Percentiles rank a stretch among this genome's conserved stretches.
These are phyloP conservation scores for Craterocephalus amniculus DNA, from an alignment of 2,797 vertebrate species.

Conservation along the genomic window DNA sequence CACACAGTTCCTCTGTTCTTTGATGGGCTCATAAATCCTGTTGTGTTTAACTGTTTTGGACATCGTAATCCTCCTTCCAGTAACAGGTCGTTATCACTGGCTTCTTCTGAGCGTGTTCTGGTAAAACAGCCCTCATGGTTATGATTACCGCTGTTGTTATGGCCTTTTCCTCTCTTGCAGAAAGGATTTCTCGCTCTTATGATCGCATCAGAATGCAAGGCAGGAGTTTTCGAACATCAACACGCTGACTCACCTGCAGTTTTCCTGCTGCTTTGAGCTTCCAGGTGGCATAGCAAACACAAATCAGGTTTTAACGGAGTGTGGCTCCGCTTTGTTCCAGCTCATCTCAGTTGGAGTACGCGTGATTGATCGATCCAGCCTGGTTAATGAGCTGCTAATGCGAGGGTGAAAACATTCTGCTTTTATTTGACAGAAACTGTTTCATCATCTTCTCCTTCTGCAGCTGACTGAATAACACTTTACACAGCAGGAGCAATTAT, in stretches of 20 bases:
- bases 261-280: conserved; percentile 26
- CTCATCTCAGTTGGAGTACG: not conserved
- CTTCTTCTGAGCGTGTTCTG: conserved; percentile 36
- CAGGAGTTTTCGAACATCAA: conserved; percentile 38
- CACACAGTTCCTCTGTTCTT: conserved; percentile 69
- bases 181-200: conserved; percentile 13
- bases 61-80: conserved; percentile 85
- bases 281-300: conserved; percentile 7
- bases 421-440: conserved; percentile 21
- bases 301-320: not conserved
- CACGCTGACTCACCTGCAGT: conserved; percentile 69
- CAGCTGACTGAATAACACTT: conserved; percentile 58
- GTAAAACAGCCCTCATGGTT: conserved; percentile 39
- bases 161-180: not conserved
- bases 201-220: not conserved
- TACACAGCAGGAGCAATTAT: conserved; percentile 33
- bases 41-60: conserved; percentile 84
- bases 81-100: conserved; percentile 76
- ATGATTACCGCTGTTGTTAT: conserved; percentile 34
- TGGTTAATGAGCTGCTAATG: conserved; percentile 19
- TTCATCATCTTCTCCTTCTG: conserved; percentile 59
- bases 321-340: not conserved
- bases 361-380: conserved; percentile 11
- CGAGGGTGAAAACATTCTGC: conserved; percentile 24
- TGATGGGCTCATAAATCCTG: conserved; percentile 84